Evolutionary conservation across 2,797 vertebrate species (phyloP).

Genomic region (Lepus townsendii): DNA sequence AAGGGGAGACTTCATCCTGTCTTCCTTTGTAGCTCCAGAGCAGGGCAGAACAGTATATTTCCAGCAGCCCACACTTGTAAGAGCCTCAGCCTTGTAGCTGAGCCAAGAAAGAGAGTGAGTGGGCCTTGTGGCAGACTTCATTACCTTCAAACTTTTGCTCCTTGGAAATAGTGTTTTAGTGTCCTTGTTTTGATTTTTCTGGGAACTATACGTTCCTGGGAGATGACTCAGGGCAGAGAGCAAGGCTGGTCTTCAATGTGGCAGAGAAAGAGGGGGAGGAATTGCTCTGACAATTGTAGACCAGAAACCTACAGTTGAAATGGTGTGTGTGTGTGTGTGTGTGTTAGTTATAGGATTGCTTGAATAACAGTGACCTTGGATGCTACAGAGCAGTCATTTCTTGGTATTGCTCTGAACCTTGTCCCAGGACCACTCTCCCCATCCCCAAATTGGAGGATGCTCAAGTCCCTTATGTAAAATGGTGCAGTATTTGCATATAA

Average conservation of each 20-base stretch:
- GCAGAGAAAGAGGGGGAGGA: slow-evolving; percentile 26
- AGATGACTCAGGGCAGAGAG: not conserved
- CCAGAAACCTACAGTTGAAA: not conserved
- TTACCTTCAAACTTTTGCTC: slow-evolving; percentile 9
- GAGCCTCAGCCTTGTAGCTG: not conserved
- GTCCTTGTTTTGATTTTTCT: slow-evolving; percentile 21
- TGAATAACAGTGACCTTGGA: slow-evolving; percentile 12
- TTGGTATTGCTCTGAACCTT: not conserved
- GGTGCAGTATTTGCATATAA: not conserved
- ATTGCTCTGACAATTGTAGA: not conserved
- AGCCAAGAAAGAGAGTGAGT: not conserved
- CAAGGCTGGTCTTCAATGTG: not conserved
- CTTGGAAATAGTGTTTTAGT: not conserved
- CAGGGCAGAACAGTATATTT: slow-evolving; percentile 27
- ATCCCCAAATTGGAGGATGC: not conserved
- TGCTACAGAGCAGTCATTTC: not conserved
- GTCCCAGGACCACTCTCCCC: not conserved
- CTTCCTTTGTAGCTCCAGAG: slow-evolving; percentile 32
- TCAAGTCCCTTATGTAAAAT: not conserved
- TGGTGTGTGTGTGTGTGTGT: too few relatives aligned
- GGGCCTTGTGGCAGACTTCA: not conserved
- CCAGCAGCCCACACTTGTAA: not conserved
- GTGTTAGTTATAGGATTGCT: not conserved
- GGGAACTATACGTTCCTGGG: not conserved
- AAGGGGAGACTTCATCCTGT: slow-evolving; percentile 28